Evolutionary conservation across 2,888 invertebrate genomes (phyloP).

Genomic region (Lagria hirta): DNA sequence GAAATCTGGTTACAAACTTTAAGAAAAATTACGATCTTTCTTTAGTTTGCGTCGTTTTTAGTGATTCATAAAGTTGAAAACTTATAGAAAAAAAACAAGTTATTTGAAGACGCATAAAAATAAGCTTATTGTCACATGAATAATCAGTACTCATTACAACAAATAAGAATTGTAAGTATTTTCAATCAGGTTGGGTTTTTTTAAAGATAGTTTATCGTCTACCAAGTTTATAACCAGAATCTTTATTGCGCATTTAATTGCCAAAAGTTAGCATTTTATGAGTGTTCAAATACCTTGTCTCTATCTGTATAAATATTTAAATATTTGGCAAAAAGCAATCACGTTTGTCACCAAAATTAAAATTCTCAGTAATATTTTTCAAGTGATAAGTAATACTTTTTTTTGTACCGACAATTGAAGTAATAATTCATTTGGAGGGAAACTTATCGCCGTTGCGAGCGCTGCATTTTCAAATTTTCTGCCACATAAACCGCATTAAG

Average conservation of each 20-base stretch:
- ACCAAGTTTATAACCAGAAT: background rate
- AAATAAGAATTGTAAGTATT: background rate
- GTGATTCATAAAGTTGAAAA: background rate
- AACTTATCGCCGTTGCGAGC: conserved; percentile 39
- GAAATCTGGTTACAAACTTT: too few species aligned
- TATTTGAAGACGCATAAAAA: too few species aligned
- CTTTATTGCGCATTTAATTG: background rate
- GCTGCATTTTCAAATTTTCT: conserved; percentile 49
- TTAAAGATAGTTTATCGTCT: background rate
- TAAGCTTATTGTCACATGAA: too few species aligned
- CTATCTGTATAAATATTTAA: background rate
- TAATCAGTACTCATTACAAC: too few species aligned
- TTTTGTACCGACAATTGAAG: conserved; percentile 23
- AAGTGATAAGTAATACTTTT: conserved; percentile 30
- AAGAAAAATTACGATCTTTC: too few species aligned
- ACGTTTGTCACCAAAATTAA: conserved; percentile 19
- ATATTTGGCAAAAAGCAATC: background rate
- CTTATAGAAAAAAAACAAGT: background rate
- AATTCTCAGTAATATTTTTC: conserved; percentile 28
- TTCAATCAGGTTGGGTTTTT: background rate
- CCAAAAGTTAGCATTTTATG: background rate
- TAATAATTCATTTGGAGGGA: conserved; percentile 43
- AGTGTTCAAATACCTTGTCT: too few species aligned
- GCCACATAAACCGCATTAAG: conserved; percentile 50
- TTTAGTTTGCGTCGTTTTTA: too few species aligned